Conservation (phyloP, 2,113 vertebrate genomes). For the Dasyurus viverrinus region DNA sequence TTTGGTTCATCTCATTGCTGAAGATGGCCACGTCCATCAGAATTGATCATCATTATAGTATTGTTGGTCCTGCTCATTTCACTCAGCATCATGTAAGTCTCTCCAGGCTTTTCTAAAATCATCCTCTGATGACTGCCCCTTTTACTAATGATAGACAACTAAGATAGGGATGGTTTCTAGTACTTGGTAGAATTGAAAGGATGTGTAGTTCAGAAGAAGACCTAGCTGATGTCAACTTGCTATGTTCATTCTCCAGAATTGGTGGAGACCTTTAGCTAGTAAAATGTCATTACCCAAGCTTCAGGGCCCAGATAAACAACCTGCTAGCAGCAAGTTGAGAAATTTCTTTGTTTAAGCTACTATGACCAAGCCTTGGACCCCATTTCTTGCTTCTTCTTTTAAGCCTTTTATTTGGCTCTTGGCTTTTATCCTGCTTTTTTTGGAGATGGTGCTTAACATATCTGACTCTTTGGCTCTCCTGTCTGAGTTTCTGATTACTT, state of each 20-base stretch:
- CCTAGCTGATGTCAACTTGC: background rate
- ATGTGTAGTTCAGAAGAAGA: background rate
- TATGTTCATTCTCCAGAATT: background rate
- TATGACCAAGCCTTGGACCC: background rate
- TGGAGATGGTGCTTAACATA: background rate
- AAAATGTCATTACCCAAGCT: background rate
- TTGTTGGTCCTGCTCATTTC: too few species aligned
- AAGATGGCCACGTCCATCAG: too few species aligned
- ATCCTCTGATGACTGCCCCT: too few species aligned
- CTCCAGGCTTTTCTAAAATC: too few species aligned
- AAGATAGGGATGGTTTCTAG: background rate
- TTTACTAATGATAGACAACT: background rate
- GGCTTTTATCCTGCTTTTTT: background rate
- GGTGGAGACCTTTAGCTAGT: background rate
- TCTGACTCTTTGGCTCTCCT: background rate
- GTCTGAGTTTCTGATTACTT: background rate
- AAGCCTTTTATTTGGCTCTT: background rate
- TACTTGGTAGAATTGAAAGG: background rate
- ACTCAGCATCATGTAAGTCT: too few species aligned
- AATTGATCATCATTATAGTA: too few species aligned
- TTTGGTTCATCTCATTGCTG: too few species aligned
- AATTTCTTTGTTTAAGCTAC: background rate
- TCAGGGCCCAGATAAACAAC: too few species aligned
- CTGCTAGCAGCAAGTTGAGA: background rate
- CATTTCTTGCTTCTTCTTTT: background rate